Conservation (phyloP, 2,888 invertebrate species). For the Macrosiphum euphorbiae region DNA sequence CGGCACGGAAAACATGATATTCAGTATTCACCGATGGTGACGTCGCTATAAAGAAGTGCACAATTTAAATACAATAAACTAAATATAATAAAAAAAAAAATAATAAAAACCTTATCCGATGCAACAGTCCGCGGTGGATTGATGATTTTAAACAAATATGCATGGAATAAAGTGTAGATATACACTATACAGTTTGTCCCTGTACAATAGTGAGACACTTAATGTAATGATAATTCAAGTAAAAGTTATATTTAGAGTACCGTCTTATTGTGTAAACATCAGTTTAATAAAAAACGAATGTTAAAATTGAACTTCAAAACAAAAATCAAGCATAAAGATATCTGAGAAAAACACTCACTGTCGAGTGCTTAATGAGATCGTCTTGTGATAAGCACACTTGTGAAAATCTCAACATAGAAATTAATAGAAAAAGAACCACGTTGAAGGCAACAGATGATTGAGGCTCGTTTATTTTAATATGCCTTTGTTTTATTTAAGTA, state of each 20-base stretch:
- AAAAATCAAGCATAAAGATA: neutral
- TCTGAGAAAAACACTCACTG: neutral
- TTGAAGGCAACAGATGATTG: neutral
- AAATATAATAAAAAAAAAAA: neutral
- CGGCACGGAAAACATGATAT: neutral
- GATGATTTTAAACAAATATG: neutral
- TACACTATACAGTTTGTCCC: neutral
- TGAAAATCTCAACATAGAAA: neutral
- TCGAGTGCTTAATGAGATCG: neutral
- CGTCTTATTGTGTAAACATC: neutral
- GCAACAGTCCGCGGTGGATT: neutral
- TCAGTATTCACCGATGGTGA: neutral
- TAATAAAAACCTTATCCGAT: neutral
- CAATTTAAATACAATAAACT: slow-evolving; percentile 20
- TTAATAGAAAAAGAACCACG: neutral
- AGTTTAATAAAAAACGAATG: neutral
- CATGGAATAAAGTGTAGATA: neutral
- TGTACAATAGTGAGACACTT: neutral
- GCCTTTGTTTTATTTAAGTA: neutral
- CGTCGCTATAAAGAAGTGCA: neutral
- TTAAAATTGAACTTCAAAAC: neutral
- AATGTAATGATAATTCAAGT: neutral
- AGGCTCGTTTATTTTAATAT: neutral
- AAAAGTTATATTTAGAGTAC: neutral
- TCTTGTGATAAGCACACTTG: neutral